Base-by-base conservation (phyloP, 2,113 vertebrate species). In the Montifringilla adamsi region DNA sequence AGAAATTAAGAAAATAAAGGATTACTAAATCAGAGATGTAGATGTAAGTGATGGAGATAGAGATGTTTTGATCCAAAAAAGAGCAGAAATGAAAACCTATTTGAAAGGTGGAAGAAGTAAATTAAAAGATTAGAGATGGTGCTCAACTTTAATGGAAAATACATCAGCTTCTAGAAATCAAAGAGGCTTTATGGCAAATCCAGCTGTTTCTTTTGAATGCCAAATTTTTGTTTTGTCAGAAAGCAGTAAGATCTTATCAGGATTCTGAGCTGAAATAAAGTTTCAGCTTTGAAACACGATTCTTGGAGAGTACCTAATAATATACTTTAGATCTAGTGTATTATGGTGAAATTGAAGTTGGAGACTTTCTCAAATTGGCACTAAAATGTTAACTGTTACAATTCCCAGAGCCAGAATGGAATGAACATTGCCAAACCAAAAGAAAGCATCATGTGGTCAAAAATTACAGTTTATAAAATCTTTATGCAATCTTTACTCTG, bases 401-500 rank as follows among this genome's bases (percentile, higher is more conserved):
- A 87, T 62, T 75, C 80, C 69, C 84, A 82, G 58, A 87, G 62
- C 55, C 62, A 93, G 66, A 95, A 74, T 47, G 60, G 73, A 95
- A 94, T 56, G 47, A 94, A 87, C 27, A 44, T 68, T 80, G 79
- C 62, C 84, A 89, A 89, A 94, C 75, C 86, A 73, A 76, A 95
- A 82, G 44, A 95, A 89, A 97, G 93, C 41, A 95, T 82, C 31
- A 53, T 43, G 19, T 78, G 66, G 85, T 80, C 84, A 80, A 95
- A 97, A 97, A 97, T 79, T 94, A 92, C 80, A 96, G 43, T 77
- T 95, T 95, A 95, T 68, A 37, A 89, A 81, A 80, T 84, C 60
- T 87, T 87, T 87, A 75, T 67, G 63, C 56, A 91, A 94, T 66
- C 55, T 67, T 83, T 82, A 88, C 46, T 75, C 52, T 85, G n/a